Base-by-base conservation (phyloP, 2,797 vertebrate genomes). In the Distichodus sexfasciatus region DNA sequence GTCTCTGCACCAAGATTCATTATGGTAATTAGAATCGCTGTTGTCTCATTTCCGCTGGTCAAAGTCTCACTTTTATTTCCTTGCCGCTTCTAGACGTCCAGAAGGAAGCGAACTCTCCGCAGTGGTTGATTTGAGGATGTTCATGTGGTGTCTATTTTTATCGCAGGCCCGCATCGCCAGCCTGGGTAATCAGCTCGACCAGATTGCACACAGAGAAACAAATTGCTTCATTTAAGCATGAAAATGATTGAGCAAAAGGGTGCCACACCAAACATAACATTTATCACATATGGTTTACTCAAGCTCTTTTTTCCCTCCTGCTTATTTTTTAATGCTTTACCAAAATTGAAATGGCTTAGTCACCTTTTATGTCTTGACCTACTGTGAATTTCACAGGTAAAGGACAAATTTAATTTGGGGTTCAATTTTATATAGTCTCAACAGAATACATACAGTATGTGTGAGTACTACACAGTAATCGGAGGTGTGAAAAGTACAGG, bases 141-240 rank as follows among this genome's bases (percentile, higher is more conserved):
- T 40, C 8, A 19, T 31, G 35, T 21, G 43, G 14, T 55, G 87
- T 85, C 83, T 87, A 83, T 88, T 88, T 88, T 85, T 87, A 90
- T 88, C 78, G 11, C 76, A 41, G 76, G 77, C 87, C 86, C 85
- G 86, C 89, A 87, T 90, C 88, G 84, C 79, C 85, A 87, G 85
- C 86, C 86, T 84, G 84, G 84, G 87, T 90, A 90, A 91, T 91
- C 88, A 91, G 85, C 85, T 85, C 76, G 69, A 85, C 85, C 88
- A 87, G 87, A 90, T 89, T 90, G 87, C 71, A 64, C 83, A 80
- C 81, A 36, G 78, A 82, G 86, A 88, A 90, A 90, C 87, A 90
- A 89, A 90, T 90, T 88, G 85, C 86, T 89, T 90, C 81, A 86
- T 89, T 91, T 90, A 86, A 84, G 82, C 85, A 87, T 86, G 89